phyloP scores from a whole-genome alignment of 2,797 vertebrate genomes.

The Loris lydekkerianus region DNA sequence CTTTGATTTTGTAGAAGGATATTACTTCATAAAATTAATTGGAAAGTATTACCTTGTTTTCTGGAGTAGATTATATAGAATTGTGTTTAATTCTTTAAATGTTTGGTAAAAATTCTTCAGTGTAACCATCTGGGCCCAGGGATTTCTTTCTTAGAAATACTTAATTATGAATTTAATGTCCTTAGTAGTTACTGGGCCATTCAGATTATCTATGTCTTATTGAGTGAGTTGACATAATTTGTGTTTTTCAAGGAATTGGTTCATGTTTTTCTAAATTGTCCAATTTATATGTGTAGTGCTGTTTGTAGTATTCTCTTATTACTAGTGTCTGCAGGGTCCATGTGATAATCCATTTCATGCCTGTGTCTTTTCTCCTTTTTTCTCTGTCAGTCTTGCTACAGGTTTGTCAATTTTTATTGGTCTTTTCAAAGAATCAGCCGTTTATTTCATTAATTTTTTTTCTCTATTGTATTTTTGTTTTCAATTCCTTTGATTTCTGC shows the following conservation, averaged over 20 bases:
- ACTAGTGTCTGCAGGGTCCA: not conserved
- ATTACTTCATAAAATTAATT: not conserved
- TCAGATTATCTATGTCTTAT: not conserved
- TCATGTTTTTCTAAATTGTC: not conserved
- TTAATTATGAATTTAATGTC: constrained; percentile 8
- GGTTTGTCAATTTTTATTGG: not conserved
- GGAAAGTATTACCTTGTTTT: constrained; percentile 3
- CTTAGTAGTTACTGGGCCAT: not conserved
- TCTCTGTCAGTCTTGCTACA: not conserved
- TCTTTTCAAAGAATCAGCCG: constrained; percentile 12
- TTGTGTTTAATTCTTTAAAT: not conserved
- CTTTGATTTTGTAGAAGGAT: not conserved
- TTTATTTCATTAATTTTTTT: constrained; percentile 4
- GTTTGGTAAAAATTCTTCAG: not conserved
- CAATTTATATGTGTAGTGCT: not conserved
- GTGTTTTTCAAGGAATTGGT: not conserved
- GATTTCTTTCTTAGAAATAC: not conserved
- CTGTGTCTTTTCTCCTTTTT: not conserved
- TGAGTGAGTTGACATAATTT: not conserved
- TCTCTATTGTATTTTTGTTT: not conserved
- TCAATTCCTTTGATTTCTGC: not conserved
- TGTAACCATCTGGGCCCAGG: not conserved
- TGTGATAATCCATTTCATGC: not conserved
- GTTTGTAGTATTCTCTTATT: not conserved
- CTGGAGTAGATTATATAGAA: not conserved